phyloP scores from a whole-genome alignment of 2,797 vertebrate genomes.

The Gephyroberyx darwinii region DNA sequence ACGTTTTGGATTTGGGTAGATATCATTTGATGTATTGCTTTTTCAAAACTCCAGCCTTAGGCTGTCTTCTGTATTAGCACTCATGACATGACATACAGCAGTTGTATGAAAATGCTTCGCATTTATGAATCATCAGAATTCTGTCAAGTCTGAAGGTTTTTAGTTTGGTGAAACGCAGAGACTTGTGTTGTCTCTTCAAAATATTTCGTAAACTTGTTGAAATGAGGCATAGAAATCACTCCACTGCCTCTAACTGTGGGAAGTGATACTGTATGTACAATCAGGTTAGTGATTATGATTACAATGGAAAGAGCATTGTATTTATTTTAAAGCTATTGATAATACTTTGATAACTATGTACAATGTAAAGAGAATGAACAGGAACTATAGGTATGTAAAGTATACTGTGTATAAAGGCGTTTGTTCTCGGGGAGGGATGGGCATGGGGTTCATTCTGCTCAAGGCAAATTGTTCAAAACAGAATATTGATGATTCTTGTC shows the following conservation, averaged over 20 bases:
- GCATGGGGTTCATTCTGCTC: constrained; percentile 78
- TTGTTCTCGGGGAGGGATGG: constrained; percentile 69
- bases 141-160: constrained; percentile 59
- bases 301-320: constrained; percentile 79
- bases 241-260: constrained; percentile 77
- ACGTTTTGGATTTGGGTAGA: constrained; percentile 50
- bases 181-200: constrained; percentile 54
- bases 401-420: constrained; percentile 82
- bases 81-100: constrained; percentile 55
- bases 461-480: constrained; percentile 75
- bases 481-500: constrained; percentile 86
- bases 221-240: constrained; percentile 64
- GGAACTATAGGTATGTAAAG: constrained; percentile 78
- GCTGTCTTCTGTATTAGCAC: constrained; percentile 66
- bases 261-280: constrained; percentile 83
- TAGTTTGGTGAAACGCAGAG: constrained; percentile 57
- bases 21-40: constrained; percentile 52
- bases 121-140: constrained; percentile 63
- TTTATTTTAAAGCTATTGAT: constrained; percentile 82
- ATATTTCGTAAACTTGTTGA: constrained; percentile 62
- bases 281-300: constrained; percentile 78
- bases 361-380: constrained; percentile 77
- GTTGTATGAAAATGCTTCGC: constrained; percentile 65
- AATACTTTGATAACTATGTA: constrained; percentile 84
- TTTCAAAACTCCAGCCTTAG: constrained; percentile 46